Evolutionary conservation across 2,888 invertebrate genomes (phyloP).

Genomic region (Drosophila trichaetosa): DNA sequence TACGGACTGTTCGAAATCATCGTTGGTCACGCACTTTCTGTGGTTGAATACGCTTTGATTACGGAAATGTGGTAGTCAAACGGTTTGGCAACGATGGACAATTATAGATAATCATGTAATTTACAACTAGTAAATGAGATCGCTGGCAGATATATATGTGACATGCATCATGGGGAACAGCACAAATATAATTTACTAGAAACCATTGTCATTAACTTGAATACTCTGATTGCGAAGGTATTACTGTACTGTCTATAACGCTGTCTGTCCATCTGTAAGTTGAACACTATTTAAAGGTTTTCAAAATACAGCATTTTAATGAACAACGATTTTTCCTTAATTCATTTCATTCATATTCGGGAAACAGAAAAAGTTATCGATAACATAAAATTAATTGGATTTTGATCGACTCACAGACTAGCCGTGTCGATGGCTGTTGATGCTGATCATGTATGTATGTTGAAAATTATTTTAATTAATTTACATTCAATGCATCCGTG

Average conservation of each 20-base stretch:
- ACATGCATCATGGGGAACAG: slow-evolving; percentile 5
- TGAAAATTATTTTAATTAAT: no score
- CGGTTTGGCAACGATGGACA: background rate
- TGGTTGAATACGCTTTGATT: slow-evolving; percentile 10
- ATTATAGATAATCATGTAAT: slow-evolving; percentile 17
- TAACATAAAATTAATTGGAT: background rate
- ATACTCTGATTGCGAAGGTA: background rate
- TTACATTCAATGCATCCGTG: background rate
- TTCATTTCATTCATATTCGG: background rate
- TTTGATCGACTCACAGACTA: background rate
- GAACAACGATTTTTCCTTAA: background rate
- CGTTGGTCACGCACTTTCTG: background rate
- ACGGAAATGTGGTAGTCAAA: background rate
- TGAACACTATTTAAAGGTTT: no score
- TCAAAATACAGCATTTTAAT: no score
- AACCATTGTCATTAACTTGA: background rate
- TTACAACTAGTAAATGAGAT: background rate
- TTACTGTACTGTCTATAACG: no score
- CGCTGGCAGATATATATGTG: background rate
- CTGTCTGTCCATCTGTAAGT: background rate
- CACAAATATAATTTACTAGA: background rate
- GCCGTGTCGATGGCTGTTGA: background rate
- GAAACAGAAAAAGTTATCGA: background rate
- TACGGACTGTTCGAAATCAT: background rate
- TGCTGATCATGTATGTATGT: background rate